These are phyloP conservation scores for Stichopus horrens DNA, from an alignment of 53 echinoderm and acorn worm species.

Conservation along the genomic window DNA sequence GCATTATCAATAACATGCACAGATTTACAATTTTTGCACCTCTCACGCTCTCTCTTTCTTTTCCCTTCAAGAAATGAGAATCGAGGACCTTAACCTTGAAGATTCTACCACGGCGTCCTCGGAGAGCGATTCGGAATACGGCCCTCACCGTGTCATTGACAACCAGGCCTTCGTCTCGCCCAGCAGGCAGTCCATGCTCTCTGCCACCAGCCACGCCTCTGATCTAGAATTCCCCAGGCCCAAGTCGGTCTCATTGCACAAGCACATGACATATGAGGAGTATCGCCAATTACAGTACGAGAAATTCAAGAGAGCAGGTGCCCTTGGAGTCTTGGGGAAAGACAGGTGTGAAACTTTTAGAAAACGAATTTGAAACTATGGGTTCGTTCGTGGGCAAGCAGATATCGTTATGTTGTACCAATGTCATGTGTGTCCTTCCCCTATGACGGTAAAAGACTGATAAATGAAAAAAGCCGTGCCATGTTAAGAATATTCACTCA, in stretches of 20 bases:
- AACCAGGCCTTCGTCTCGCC: conserved; percentile 50
- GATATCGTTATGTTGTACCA: too few species aligned
- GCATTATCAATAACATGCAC: not conserved
- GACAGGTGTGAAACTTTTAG: conserved; percentile 57
- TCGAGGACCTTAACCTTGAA: conserved; percentile 81
- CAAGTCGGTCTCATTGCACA: conserved; percentile 86
- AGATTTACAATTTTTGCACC: not conserved
- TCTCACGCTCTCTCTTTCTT: not conserved
- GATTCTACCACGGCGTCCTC: conserved; percentile 74
- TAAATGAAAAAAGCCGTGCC: too few species aligned
- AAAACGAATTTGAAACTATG: too few species aligned
- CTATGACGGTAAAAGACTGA: too few species aligned
- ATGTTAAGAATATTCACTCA: too few species aligned
- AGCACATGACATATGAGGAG: conserved; percentile 89
- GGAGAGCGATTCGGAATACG: conserved; percentile 73
- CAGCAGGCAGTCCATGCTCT: conserved; percentile 68
- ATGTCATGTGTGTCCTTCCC: too few species aligned
- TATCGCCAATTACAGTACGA: conserved; percentile 93
- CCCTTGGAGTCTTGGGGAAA: conserved; percentile 84
- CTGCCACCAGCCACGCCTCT: conserved; percentile 56
- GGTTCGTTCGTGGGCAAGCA: too few species aligned
- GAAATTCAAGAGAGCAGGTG: conserved; percentile 94
- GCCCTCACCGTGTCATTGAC: not conserved
- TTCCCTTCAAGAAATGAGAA: conserved; percentile 62
- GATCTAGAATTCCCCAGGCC: conserved; percentile 94